Conservation (phyloP, 2,888 invertebrate species). For the Proisotoma minuta region DNA sequence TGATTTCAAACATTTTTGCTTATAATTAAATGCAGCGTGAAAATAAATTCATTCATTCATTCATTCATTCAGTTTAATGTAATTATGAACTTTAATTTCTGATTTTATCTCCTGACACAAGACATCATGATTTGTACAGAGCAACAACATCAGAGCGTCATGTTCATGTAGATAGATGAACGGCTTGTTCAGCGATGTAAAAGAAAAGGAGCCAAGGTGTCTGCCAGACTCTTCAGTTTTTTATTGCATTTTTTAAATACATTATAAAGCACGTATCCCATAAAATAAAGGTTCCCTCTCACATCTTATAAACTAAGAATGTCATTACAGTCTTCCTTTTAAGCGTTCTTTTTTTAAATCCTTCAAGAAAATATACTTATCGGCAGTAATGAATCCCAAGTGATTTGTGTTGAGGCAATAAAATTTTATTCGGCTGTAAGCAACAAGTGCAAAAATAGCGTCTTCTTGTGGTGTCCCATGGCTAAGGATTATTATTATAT, state of each 20-base stretch:
- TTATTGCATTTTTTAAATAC: background rate
- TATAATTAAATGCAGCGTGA: no score
- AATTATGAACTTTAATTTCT: no score
- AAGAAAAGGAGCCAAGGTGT: constrained; percentile 7
- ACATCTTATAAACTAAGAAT: background rate
- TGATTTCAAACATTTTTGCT: constrained; percentile 15
- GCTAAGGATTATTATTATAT: constrained; percentile 8
- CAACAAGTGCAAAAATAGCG: no score
- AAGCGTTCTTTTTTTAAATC: background rate
- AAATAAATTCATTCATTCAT: no score
- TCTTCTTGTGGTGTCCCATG: no score
- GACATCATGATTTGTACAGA: no score
- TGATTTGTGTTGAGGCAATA: background rate
- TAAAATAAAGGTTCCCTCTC: background rate
- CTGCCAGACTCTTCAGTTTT: background rate
- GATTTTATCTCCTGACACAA: no score
- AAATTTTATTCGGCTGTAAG: constrained; percentile 2
- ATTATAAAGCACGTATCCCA: background rate
- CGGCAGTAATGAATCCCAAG: background rate
- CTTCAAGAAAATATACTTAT: background rate
- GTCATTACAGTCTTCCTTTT: background rate
- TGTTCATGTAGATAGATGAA: no score
- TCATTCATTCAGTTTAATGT: no score
- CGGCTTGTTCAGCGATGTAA: no score
- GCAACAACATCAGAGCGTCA: no score